Conservation (phyloP, 1,140 invertebrate genomes). For the Halesus radiatus region DNA sequence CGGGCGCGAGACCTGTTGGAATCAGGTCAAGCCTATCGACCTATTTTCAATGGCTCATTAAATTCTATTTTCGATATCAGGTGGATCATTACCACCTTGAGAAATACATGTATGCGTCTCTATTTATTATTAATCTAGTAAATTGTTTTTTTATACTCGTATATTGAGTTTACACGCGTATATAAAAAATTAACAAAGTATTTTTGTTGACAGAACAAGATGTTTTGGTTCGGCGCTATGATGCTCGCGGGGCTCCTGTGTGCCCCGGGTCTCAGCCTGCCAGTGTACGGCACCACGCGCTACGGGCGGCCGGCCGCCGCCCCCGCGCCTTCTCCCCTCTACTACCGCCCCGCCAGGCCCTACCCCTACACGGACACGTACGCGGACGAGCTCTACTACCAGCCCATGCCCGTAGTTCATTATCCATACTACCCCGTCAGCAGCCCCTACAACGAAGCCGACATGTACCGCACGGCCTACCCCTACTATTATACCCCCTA, state of each 20-base stretch:
- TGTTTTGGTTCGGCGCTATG: conserved; percentile 14
- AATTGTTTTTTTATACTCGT: no score
- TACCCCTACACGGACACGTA: conserved; percentile 72
- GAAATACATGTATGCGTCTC: no score
- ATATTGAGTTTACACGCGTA: no score
- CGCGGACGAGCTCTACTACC: conserved; percentile 71
- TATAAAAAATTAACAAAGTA: background rate
- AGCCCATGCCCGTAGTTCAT: conserved; percentile 59
- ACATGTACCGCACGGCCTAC: conserved; percentile 64
- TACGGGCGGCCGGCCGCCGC: conserved; percentile 62
- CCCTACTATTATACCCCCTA: conserved; percentile 66
- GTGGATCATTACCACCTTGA: no score
- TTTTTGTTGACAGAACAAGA: conserved; percentile 48
- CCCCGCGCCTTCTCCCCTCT: conserved; percentile 60
- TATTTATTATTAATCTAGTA: no score
- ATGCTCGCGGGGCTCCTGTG: conserved; percentile 19
- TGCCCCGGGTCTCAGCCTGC: conserved; percentile 58
- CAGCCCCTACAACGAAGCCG: conserved; percentile 61
- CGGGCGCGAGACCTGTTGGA: conserved; percentile 49
- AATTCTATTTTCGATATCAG: no score
- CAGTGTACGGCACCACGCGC: conserved; percentile 67
- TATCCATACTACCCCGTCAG: conserved; percentile 62
- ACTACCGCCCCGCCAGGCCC: conserved; percentile 59
- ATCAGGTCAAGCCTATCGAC: conserved; percentile 45
- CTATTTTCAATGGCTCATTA: background rate